Base-by-base conservation (phyloP, 2,888 invertebrate species). In the Drosophila hamatofila region DNA sequence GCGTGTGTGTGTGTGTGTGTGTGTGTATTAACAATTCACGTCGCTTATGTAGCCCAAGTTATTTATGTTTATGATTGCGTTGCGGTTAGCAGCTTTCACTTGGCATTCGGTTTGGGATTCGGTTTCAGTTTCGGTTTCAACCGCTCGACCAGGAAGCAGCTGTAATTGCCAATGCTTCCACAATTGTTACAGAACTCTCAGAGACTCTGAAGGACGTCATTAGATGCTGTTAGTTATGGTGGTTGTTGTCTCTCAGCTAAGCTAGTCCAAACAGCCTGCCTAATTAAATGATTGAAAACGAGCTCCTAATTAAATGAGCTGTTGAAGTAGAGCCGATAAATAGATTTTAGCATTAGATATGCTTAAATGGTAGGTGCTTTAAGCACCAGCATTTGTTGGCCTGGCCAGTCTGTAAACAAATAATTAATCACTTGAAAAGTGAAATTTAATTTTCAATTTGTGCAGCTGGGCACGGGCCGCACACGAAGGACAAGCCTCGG, bases 31-130 rank as follows among this genome's bases (percentile, higher is more conserved):
- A 82, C 88, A 76, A 79, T 84, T 82, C 79, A 73, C 81, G 86
- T 74, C 70, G 72, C 80, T 75, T 83, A 80, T 86, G 83, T 72
- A 65, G 79, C 79, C 67, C 67, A 71, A 75, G 87, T 84, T 86
- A 86, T 87, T 87, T 87, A 87, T 87, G 86, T 72, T 88, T 88
- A 88, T 88, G 82, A 83, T 82, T 83, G 74, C 78, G 77, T 81
- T 88, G 88, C 77, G 85, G 72, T 71, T 73, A 68, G 74, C 85
- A 80, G 78, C 69, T 57, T 63, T 73, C 68, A 42, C 63, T 55
- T 48, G 41, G 37, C 71, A 70, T 69, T 70, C 61, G 46, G 42
- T 46, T 42, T 49, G 37, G 6, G n/a, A 37, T 52, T 30, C 9
- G 30, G 1, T 11, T 30, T 30, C 30, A 3, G 9, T 30, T 9